Percentiles rank a stretch among this genome's conserved stretches.
Evolutionary conservation across 2,797 vertebrate species (phyloP).

Genomic region (Tachyglossus aculeatus): DNA sequence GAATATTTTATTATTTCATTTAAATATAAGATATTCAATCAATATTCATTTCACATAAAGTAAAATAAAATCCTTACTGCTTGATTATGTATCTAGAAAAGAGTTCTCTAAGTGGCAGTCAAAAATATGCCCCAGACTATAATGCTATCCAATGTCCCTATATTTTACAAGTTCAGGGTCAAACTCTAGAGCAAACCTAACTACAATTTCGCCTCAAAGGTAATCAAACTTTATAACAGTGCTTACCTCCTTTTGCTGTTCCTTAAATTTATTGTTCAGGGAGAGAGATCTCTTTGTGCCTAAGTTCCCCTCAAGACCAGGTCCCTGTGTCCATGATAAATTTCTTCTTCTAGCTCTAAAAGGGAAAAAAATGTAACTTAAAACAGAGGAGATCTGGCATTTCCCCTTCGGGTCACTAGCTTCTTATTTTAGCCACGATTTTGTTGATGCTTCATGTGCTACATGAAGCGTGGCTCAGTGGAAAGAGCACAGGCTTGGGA

Average conservation of each 20-base stretch:
- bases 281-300: constrained; percentile 4
- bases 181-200: neutral
- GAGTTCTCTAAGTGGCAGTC: neutral
- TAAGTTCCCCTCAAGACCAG: constrained; percentile 8
- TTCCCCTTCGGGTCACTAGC: constrained; percentile 39
- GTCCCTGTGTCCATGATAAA: neutral
- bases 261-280: neutral
- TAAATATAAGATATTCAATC: neutral
- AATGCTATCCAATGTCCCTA: neutral
- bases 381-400: constrained; percentile 18
- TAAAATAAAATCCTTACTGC: constrained; percentile 9
- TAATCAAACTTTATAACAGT: constrained; percentile 35
- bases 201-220: constrained; percentile 7
- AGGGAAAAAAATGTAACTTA: neutral
- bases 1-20: neutral
- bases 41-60: neutral
- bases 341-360: constrained; percentile 14
- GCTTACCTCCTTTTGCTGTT: constrained; percentile 1
- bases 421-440: too few relatives aligned
- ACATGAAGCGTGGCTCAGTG: too few relatives aligned
- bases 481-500: too few relatives aligned
- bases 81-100: constrained; percentile 1
- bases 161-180: constrained; percentile 16
- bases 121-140: neutral
- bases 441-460: too few relatives aligned